These are phyloP conservation scores for Rhinoraja longicauda DNA, from an alignment of 2,797 vertebrate species.

Conservation along the genomic window DNA sequence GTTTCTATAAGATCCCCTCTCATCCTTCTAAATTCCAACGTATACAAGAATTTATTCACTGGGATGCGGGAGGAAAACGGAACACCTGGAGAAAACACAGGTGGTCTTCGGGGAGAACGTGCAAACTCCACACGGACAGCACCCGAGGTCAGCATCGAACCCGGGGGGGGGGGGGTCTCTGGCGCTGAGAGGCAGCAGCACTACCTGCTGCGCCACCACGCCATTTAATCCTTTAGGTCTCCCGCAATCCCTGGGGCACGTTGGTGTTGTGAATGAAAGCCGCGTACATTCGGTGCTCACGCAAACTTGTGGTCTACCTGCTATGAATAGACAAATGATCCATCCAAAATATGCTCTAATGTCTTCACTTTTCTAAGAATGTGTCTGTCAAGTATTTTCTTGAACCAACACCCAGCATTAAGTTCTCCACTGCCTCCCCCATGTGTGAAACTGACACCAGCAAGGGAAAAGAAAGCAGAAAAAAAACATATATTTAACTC, in stretches of 20 bases:
- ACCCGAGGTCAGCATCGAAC: too few species aligned
- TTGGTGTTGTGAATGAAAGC: background rate
- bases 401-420: background rate
- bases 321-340: background rate
- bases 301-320: background rate
- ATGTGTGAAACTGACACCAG: background rate
- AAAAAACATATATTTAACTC: constrained; percentile 40
- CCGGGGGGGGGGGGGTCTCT: too few species aligned
- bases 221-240: background rate
- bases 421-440: constrained; percentile 22
- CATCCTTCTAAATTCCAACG: too few species aligned
- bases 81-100: too few species aligned
- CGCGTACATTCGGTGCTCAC: background rate
- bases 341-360: background rate
- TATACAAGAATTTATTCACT: too few species aligned
- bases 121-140: too few species aligned
- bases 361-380: constrained; percentile 43
- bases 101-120: too few species aligned
- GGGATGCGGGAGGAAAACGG: too few species aligned
- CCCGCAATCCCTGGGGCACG: background rate
- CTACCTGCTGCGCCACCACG: too few species aligned
- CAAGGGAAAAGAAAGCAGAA: background rate
- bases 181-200: too few species aligned
- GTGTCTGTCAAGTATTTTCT: background rate
- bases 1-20: too few species aligned